Evolutionary conservation across 2,888 invertebrate genomes (phyloP), one percentile per base, ranked within the genome.

Genomic region (Meloe dianella): DNA sequence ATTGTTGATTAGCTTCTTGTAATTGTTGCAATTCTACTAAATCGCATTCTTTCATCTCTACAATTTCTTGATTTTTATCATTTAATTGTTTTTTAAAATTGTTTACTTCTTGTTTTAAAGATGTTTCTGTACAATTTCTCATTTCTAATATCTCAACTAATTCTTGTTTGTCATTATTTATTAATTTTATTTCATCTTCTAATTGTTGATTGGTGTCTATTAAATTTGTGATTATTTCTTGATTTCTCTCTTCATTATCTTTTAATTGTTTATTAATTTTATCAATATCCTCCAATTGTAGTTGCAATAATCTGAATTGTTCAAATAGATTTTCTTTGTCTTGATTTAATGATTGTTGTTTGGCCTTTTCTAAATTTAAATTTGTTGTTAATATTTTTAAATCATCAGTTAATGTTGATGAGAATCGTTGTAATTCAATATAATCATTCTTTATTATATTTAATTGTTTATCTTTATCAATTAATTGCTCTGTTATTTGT

Each of bases 301-400:
- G 1, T 32, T 32, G 3, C 7, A 10, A 5, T 7, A 7, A 32
- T 10, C 10, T 32, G 1, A 32, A 63, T 51, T 73, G 68, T 24
- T 67, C 65, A 6, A 69, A 54, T 30, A 72, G 65, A 27, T 67
- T 66, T 20, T 30, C 29, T 38, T 64, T 71, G 57, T 73, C 71
- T 57, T 67, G 47, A 57, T 41, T 38, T 20, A 67, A 14, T 14
- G 51, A 56, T 12, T 61, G 30, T 2, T 60, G 30, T 65, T 69
- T 29, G 5, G 17, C 30, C 24, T 27, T 65, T 60, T 17, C 57
- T 32, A 22, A 61, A 57, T 51, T 32, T 7, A 32, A 32, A 32
- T 27, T 4, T 27, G 27, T 27, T 27, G 27, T 27, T 27, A 27
- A 27, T 2, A 27, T 27, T 27, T 27, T 27, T 4, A 27, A 27